These are phyloP conservation scores for Noctua comes DNA, from an alignment of 2,888 invertebrate genomes.

Conservation along the genomic window DNA sequence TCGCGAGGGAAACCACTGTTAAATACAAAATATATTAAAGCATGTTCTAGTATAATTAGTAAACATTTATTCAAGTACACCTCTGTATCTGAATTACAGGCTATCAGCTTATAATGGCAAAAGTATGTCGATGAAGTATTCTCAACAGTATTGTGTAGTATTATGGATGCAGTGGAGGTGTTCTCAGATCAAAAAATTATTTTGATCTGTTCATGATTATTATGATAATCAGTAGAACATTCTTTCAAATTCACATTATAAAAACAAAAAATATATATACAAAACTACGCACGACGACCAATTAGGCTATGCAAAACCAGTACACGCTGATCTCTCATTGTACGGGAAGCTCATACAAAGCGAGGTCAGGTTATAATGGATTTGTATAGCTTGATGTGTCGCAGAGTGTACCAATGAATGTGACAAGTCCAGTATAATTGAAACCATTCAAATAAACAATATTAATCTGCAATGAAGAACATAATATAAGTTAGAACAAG, in stretches of 20 bases:
- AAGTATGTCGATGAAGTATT: not conserved
- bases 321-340: no score
- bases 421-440: not conserved
- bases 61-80: not conserved
- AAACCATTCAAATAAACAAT: not conserved
- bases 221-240: not conserved
- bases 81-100: not conserved
- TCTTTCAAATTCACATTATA: not conserved
- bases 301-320: no score
- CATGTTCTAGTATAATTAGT: not conserved
- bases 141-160: no score
- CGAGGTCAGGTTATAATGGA: no score
- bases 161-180: not conserved
- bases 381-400: no score
- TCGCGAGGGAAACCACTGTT: conserved; percentile 82
- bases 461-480: not conserved
- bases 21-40: not conserved
- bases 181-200: not conserved
- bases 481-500: not conserved
- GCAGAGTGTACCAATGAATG: not conserved
- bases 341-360: no score
- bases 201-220: not conserved
- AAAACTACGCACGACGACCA: no score
- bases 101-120: not conserved
- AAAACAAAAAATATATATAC: not conserved